Percentiles rank a stretch among this genome's conserved stretches.
These are phyloP conservation scores for Chalcis sispes DNA, from an alignment of 2,888 invertebrate genomes.

Conservation along the genomic window DNA sequence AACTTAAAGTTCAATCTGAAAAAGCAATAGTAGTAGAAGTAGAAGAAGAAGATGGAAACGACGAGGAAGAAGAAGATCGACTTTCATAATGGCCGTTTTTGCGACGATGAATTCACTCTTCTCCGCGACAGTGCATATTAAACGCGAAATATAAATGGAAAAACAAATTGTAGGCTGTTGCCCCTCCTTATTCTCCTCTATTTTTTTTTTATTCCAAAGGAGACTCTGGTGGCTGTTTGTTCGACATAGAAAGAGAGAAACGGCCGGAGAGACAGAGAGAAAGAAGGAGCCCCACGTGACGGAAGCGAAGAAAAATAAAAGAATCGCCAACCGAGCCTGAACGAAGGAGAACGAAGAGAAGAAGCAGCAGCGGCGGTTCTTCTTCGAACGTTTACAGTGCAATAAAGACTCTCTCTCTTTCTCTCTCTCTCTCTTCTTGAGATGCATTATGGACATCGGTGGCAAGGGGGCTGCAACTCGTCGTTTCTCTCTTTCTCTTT, in stretches of 20 bases:
- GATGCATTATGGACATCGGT: slow-evolving; percentile 41
- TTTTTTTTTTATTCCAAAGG: slow-evolving; percentile 39
- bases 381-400: slow-evolving; percentile 52
- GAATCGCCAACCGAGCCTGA: too few species aligned
- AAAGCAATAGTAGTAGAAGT: too few species aligned
- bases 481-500: too few species aligned
- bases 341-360: too few species aligned
- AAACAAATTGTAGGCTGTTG: slow-evolving; percentile 33
- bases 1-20: slow-evolving; percentile 11
- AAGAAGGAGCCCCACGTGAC: too few species aligned
- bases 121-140: background rate
- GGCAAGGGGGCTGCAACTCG: slow-evolving; percentile 20
- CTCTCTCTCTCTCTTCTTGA: too few species aligned
- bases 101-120: slow-evolving; percentile 16
- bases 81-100: slow-evolving; percentile 15
- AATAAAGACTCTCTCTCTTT: slow-evolving; percentile 52
- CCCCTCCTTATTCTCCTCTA: too few species aligned
- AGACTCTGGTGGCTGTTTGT: slow-evolving; percentile 30
- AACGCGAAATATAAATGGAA: slow-evolving; percentile 16
- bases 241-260: slow-evolving; percentile 18
- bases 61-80: background rate
- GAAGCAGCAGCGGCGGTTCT: too few species aligned
- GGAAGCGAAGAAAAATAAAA: too few species aligned
- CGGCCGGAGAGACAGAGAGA: slow-evolving; percentile 12
- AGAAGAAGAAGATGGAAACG: too few species aligned